Percentiles rank a stretch among this genome's conserved stretches.
These are phyloP conservation scores for Anniella stebbinsi DNA, from an alignment of 2,797 vertebrate species.

Conservation along the genomic window DNA sequence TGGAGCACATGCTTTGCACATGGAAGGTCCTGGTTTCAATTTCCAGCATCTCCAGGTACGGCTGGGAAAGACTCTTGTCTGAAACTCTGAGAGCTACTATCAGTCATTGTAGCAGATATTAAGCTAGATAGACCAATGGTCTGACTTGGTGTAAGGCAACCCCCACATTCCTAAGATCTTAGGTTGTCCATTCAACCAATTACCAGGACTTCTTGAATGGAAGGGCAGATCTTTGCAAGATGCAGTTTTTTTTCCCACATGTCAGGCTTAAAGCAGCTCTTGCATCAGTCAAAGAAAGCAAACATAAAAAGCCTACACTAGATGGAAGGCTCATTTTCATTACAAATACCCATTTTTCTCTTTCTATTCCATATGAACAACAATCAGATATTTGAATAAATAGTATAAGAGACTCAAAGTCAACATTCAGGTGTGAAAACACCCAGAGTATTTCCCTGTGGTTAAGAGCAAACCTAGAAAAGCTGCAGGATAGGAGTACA, in stretches of 20 bases:
- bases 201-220: neutral
- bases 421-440: neutral
- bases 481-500: neutral
- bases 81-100: neutral
- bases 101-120: neutral
- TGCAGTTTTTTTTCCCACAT: neutral
- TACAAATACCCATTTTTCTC: neutral
- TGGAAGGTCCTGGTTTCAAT: neutral
- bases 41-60: neutral
- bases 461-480: neutral
- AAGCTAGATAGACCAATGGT: neutral
- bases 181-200: neutral
- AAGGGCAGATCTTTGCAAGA: slow-evolving; percentile 29
- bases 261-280: neutral
- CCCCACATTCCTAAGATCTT: neutral
- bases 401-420: neutral
- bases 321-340: neutral
- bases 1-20: neutral
- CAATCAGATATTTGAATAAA: neutral
- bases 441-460: fast-evolving
- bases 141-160: neutral
- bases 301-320: neutral
- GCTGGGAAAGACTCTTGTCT: neutral
- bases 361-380: neutral
- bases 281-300: neutral